Conservation (phyloP, 2,888 invertebrate species). For the Calephelis perditalis region DNA sequence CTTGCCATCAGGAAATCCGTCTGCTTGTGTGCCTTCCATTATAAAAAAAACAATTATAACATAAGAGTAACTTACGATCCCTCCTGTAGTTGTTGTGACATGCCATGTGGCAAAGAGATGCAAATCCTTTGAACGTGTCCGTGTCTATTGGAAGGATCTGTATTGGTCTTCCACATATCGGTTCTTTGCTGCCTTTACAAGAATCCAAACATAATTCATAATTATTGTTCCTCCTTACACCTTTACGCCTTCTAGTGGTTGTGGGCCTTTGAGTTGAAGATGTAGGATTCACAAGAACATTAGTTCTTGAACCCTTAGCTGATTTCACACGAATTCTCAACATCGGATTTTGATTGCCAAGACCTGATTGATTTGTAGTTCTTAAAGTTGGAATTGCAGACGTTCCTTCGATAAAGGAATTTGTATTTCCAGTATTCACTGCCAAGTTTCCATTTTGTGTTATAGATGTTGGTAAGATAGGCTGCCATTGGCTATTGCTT, state of each 20-base stretch:
- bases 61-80: slow-evolving; percentile 44
- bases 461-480: neutral
- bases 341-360: slow-evolving; percentile 28
- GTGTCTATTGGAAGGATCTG: slow-evolving; percentile 48
- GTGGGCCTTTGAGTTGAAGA: slow-evolving; percentile 43
- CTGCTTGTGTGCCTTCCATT: too few relatives aligned
- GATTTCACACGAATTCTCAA: slow-evolving; percentile 54
- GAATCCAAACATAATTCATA: slow-evolving; percentile 55
- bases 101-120: slow-evolving; percentile 67
- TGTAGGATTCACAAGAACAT: slow-evolving; percentile 48
- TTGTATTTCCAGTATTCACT: slow-evolving; percentile 3
- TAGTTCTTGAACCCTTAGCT: slow-evolving; percentile 55
- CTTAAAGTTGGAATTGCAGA: slow-evolving; percentile 18
- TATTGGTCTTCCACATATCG: slow-evolving; percentile 57
- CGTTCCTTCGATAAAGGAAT: slow-evolving; percentile 1
- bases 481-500: neutral
- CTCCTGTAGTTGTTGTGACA: slow-evolving; percentile 66
- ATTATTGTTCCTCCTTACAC: slow-evolving; percentile 47
- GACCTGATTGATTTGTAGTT: slow-evolving; percentile 15
- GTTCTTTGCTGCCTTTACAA: slow-evolving; percentile 51
- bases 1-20: too few relatives aligned
- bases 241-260: slow-evolving; percentile 37
- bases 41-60: neutral
- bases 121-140: slow-evolving; percentile 60
- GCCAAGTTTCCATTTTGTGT: slow-evolving; percentile 8